phyloP scores from a whole-genome alignment of 1,140 invertebrate species.

The Drosophila novamexicana region DNA sequence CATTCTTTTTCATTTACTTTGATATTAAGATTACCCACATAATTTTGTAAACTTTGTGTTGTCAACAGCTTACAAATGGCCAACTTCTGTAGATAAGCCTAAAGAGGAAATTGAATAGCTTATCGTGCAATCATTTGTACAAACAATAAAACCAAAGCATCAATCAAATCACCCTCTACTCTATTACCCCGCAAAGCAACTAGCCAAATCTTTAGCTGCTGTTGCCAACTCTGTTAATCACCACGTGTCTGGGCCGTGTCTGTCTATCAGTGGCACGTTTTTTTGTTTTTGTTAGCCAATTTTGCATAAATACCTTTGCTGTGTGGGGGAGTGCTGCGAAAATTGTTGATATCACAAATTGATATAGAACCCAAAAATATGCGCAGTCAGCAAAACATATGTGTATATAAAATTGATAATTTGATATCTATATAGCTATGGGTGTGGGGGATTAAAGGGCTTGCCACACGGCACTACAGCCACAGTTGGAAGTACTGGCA shows the following conservation, averaged over 20 bases:
- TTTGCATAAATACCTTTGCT: slow-evolving; percentile 28
- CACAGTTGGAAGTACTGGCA: slow-evolving; percentile 3
- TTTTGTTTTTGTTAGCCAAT: slow-evolving; percentile 3
- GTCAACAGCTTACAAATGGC: neutral
- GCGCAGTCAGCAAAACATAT: slow-evolving; percentile 31
- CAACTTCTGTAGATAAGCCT: neutral
- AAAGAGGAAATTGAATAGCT: neutral
- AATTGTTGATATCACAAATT: slow-evolving; percentile 36
- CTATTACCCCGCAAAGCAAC: neutral
- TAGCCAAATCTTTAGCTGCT: neutral
- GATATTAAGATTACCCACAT: too few relatives aligned
- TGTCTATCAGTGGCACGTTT: slow-evolving; percentile 54
- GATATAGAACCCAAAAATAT: slow-evolving; percentile 31
- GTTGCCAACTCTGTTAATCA: slow-evolving; percentile 1
- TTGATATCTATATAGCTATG: neutral
- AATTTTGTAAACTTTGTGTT: neutral
- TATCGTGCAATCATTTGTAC: neutral
- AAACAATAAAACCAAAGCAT: neutral
- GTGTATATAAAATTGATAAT: neutral
- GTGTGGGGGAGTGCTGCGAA: slow-evolving; percentile 22
- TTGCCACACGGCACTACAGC: slow-evolving; percentile 41
- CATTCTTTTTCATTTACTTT: too few relatives aligned
- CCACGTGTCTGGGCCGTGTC: slow-evolving; percentile 39
- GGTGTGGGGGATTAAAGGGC: neutral
- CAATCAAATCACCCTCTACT: neutral